phyloP scores from a whole-genome alignment of 2,888 invertebrate genomes.

The Brenthis hecate region DNA sequence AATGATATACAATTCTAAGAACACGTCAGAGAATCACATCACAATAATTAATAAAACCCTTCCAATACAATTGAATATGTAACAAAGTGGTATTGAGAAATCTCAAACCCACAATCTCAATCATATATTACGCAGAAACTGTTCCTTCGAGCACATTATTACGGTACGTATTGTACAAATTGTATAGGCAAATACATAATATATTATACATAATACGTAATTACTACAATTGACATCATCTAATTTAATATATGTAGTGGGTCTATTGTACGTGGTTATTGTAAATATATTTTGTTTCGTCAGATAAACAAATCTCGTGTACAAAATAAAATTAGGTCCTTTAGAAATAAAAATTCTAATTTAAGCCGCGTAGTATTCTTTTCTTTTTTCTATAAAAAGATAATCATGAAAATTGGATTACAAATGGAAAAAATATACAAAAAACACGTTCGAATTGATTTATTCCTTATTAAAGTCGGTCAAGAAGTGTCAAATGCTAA shows the following conservation, averaged over 20 bases:
- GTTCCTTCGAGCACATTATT: slow-evolving; percentile 33
- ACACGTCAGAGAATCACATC: slow-evolving; percentile 31
- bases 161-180: slow-evolving; percentile 34
- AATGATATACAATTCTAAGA: slow-evolving; percentile 33
- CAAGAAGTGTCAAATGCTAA: too few species aligned
- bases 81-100: slow-evolving; percentile 35
- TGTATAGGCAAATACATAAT: slow-evolving; percentile 30
- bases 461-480: too few species aligned
- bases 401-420: too few species aligned
- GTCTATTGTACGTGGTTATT: background rate
- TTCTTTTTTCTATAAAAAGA: too few species aligned
- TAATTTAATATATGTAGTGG: background rate
- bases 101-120: slow-evolving; percentile 30
- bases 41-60: slow-evolving; percentile 48
- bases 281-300: too few species aligned
- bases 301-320: too few species aligned
- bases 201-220: slow-evolving; percentile 19
- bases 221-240: slow-evolving; percentile 25
- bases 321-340: too few species aligned
- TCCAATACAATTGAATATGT: slow-evolving; percentile 37
- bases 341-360: too few species aligned
- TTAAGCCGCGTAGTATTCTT: too few species aligned
- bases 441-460: too few species aligned
- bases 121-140: slow-evolving; percentile 34
- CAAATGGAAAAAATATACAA: too few species aligned